Conservation (phyloP, 2,797 vertebrate species). For the Amblyopsis hoosieri region DNA sequence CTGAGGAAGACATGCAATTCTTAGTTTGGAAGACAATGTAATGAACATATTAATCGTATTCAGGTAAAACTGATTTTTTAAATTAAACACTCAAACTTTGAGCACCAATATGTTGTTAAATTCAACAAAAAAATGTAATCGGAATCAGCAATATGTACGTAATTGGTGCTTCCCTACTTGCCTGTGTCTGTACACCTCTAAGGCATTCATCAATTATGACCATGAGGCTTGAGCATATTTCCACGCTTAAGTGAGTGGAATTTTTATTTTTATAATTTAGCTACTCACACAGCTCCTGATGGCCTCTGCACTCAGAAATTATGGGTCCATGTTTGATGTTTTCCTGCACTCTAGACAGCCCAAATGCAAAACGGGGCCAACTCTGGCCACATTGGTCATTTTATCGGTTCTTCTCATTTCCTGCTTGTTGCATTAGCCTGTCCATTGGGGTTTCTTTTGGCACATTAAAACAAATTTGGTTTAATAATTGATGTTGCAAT, state of each 20-base stretch:
- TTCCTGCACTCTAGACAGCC: constrained; percentile 63
- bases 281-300: constrained; percentile 52
- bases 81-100: too few relatives aligned
- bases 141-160: too few relatives aligned
- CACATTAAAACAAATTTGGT: constrained; percentile 79
- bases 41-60: too few relatives aligned
- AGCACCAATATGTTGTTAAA: too few relatives aligned
- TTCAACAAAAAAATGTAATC: too few relatives aligned
- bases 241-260: constrained; percentile 52
- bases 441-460: constrained; percentile 73
- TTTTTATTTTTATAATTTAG: constrained; percentile 60
- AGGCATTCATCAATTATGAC: constrained; percentile 51
- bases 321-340: constrained; percentile 50
- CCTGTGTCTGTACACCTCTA: constrained; percentile 7
- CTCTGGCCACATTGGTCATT: constrained; percentile 62
- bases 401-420: constrained; percentile 68
- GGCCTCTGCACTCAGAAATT: constrained; percentile 48
- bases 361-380: constrained; percentile 34
- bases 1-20: too few relatives aligned
- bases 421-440: constrained; percentile 75
- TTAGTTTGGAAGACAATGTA: too few relatives aligned
- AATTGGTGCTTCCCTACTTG: not conserved
- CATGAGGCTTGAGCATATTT: constrained; percentile 41
- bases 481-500: constrained; percentile 80
- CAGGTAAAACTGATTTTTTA: too few relatives aligned